These are phyloP conservation scores for Propithecus deckenii DNA, from an alignment of 2,797 vertebrate species.

Conservation along the genomic window DNA sequence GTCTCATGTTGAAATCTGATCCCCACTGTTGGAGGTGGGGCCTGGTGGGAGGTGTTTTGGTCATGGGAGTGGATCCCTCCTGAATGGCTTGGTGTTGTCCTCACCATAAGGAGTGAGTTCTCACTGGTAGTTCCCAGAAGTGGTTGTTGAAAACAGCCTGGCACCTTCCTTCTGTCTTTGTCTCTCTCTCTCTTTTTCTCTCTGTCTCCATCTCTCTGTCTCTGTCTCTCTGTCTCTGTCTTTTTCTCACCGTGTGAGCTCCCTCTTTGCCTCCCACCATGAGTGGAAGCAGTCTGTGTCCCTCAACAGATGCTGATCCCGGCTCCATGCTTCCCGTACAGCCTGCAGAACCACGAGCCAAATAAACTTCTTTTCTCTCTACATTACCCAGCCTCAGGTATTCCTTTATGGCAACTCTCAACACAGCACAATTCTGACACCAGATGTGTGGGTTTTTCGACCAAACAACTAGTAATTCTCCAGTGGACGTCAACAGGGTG, in stretches of 20 bases:
- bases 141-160: no score
- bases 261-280: background rate
- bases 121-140: no score
- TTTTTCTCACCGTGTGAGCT: background rate
- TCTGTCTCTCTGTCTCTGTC: no score
- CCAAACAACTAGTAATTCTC: background rate
- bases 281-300: background rate
- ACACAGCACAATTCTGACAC: background rate
- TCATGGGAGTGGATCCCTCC: no score
- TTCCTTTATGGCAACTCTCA: background rate
- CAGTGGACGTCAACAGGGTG: background rate
- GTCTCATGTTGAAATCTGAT: background rate
- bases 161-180: no score
- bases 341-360: background rate
- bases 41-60: no score
- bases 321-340: background rate
- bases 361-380: background rate
- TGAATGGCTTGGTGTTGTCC: no score
- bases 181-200: no score
- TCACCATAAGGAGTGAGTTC: no score
- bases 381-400: background rate
- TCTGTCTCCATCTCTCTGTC: no score
- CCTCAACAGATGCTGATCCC: no score
- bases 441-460: background rate
- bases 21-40: background rate